phyloP scores from a whole-genome alignment of 92 coral and sea anemone genomes.

The Meandrina meandrites region DNA sequence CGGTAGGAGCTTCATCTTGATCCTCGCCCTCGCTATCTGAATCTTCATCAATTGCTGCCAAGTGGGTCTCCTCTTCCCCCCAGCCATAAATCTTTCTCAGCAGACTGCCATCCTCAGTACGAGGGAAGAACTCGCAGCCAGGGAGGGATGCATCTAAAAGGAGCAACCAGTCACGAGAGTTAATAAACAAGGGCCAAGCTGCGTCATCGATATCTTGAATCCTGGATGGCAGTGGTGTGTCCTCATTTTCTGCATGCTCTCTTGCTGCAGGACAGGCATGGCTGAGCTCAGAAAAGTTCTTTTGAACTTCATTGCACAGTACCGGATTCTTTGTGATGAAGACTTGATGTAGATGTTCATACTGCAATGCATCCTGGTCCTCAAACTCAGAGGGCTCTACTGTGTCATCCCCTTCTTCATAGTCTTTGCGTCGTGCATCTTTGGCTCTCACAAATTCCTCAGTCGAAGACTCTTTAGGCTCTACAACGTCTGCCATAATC shows the following conservation, averaged over 20 bases:
- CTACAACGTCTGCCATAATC: conserved; percentile 11
- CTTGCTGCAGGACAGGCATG: conserved; percentile 80
- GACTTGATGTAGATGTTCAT: conserved; percentile 93
- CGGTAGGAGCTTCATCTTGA: conserved; percentile 34
- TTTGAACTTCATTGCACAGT: conserved; percentile 91
- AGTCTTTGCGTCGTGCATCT: conserved; percentile 62
- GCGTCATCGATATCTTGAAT: conserved; percentile 77
- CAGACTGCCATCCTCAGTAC: conserved; percentile 84
- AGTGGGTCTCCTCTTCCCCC: conserved; percentile 92
- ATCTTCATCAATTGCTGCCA: conserved; percentile 75
- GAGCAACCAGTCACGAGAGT: conserved; percentile 87
- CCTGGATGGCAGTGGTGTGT: conserved; percentile 59
- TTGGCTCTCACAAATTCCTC: conserved; percentile 52
- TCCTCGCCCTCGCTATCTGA: conserved; percentile 75
- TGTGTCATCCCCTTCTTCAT: conserved; percentile 39
- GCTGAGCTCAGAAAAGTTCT: conserved; percentile 88
- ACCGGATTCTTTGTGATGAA: conserved; percentile 96
- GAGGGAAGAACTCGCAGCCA: conserved; percentile 73
- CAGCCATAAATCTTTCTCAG: conserved; percentile 85
- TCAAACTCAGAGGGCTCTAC: conserved; percentile 41
- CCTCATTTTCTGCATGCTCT: conserved; percentile 54
- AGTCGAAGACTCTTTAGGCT: not conserved
- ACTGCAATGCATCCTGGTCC: conserved; percentile 29
- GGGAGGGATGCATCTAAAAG: conserved; percentile 94
- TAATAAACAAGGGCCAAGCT: conserved; percentile 92